Conservation (phyloP, 2,797 vertebrate species). For the Euphonia xanthogaster region DNA sequence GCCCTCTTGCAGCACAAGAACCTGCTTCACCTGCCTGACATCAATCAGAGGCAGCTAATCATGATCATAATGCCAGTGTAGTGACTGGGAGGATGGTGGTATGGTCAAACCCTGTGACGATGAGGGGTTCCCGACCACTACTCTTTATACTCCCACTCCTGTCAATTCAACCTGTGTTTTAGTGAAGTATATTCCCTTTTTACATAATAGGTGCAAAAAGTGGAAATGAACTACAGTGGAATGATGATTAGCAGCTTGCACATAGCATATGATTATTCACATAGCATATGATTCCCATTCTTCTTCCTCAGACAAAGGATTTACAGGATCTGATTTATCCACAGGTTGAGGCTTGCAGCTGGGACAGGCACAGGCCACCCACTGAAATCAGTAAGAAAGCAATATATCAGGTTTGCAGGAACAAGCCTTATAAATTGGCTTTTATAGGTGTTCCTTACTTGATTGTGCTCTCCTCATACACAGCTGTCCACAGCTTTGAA, state of each 20-base stretch:
- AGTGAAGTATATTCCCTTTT: neutral
- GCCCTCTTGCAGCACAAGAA: neutral
- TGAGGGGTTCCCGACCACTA: neutral
- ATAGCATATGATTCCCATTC: neutral
- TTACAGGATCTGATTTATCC: neutral
- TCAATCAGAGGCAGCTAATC: neutral
- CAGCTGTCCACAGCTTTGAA: neutral
- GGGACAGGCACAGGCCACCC: neutral
- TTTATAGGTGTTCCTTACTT: neutral
- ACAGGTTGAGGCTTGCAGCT: neutral
- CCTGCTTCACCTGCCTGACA: neutral
- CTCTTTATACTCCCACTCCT: neutral
- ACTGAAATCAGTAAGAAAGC: neutral
- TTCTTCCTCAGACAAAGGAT: neutral
- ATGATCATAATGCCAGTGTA: accelerated
- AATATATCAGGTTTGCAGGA: neutral
- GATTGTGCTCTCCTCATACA: neutral
- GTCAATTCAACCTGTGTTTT: neutral
- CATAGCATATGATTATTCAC: neutral
- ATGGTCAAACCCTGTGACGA: neutral
- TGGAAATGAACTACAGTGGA: neutral
- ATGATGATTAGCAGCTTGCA: neutral
- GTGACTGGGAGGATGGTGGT: accelerated
- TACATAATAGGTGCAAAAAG: neutral
- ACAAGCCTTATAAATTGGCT: neutral